Evolutionary conservation across 1,140 invertebrate species (phyloP).

Genomic region (Trigoniulus corallinus): DNA sequence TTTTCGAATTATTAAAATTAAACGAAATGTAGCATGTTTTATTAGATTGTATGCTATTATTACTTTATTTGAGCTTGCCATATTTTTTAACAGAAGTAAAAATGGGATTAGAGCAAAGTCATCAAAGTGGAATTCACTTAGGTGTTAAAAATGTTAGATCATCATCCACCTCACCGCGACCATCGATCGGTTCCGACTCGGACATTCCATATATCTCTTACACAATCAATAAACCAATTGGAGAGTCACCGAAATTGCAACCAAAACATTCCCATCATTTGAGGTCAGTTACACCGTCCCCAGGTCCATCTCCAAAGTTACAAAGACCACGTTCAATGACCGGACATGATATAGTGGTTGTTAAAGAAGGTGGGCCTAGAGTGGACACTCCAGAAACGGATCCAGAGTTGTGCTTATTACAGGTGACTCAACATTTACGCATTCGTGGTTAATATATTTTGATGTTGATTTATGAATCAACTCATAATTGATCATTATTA

Average conservation of each 20-base stretch:
- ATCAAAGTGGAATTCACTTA: constrained; percentile 1
- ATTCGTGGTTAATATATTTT: too few species aligned
- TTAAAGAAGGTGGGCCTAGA: constrained; percentile 45
- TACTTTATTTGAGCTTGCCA: too few species aligned
- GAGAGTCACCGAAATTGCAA: constrained; percentile 18
- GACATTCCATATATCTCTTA: constrained; percentile 90
- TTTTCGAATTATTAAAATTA: too few species aligned
- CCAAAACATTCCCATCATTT: neutral
- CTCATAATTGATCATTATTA: too few species aligned
- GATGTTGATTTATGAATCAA: too few species aligned
- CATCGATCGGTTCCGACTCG: constrained; percentile 63
- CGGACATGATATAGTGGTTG: constrained; percentile 52
- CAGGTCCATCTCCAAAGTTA: constrained; percentile 16
- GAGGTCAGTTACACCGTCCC: neutral
- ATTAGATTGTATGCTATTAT: too few species aligned
- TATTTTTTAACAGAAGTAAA: too few species aligned
- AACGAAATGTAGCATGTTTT: too few species aligned
- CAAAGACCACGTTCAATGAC: constrained; percentile 11
- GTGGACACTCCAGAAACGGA: constrained; percentile 48
- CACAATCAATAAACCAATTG: constrained; percentile 78
- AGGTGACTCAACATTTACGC: constrained; percentile 37
- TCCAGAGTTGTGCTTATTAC: constrained; percentile 56
- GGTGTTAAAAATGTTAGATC: constrained; percentile 1
- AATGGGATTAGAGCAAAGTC: constrained; percentile 15
- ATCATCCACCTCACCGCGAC: constrained; percentile 39